Evolutionary conservation across 2,113 vertebrate genomes (phyloP), one percentile per base, ranked within the genome.

Genomic region (Rallus limicola): DNA sequence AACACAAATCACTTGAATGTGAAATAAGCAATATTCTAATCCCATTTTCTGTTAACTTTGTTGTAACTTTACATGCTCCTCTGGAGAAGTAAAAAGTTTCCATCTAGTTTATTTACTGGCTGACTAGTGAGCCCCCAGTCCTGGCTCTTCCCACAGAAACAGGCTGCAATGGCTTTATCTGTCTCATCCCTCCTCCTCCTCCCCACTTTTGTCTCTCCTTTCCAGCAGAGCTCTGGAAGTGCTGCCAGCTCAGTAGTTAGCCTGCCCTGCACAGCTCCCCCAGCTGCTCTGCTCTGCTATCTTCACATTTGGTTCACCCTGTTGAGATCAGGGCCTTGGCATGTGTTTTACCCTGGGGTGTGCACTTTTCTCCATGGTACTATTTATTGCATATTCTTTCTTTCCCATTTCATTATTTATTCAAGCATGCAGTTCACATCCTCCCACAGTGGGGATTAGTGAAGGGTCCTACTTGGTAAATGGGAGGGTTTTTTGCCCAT

Each of bases 351-450:
- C 46, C 52, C 80, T 63, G 68, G 79, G n/a, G 8, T 83, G 55
- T 70, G 56, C 74, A 55, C 82, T 94, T 83, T 78, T 81, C 69
- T 86, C 52, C 52, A 21, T 55, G 88, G 76, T 44, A 70, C 55
- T 88, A 48, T 95, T 96, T 95, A 80, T 88, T 7, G 8, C 38
- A 42, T 90, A 21, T 42, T 70, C 80, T 86, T 90, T 86, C 48
- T 91, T 92, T 86, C 65, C 46, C 83, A 34, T 69, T 70, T 86
- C 6, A 19, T 91, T 92, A 78, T 91, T 96, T 91, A 91, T 93
- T 96, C 86, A 92, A 86, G 92, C 80, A 77, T 84, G 79, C 91
- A 86, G 68, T 94, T 95, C 92, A 94, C 80, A 81, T 92, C 94
- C 86, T 97, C 86, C 88, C 95, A 59, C 88, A 86, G 91, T 86